Conservation (phyloP, 2,113 vertebrate species). For the Misgurnus mizolepis region DNA sequence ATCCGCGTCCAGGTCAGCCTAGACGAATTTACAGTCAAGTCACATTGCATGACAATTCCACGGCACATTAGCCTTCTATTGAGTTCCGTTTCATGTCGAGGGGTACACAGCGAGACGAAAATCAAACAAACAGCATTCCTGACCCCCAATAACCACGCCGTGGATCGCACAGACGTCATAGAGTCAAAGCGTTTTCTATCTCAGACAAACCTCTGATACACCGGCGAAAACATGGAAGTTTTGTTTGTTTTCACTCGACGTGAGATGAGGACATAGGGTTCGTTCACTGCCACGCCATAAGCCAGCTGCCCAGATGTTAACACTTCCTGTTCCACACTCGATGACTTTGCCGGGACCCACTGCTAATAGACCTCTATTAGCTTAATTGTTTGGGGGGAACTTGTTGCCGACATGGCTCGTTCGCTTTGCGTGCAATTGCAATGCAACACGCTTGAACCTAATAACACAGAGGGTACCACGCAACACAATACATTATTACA, state of each 20-base stretch:
- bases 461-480: not conserved
- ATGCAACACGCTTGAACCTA: not conserved
- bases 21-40: constrained; percentile 47
- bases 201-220: constrained; percentile 39
- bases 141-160: constrained; percentile 46
- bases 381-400: constrained; percentile 10
- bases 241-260: constrained; percentile 59
- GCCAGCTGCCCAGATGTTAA: constrained; percentile 58
- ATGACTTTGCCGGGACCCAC: constrained; percentile 35
- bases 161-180: constrained; percentile 43
- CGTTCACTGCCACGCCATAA: constrained; percentile 53
- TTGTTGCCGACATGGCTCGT: constrained; percentile 1
- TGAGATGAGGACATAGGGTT: constrained; percentile 54
- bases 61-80: constrained; percentile 57
- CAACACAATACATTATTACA: not conserved
- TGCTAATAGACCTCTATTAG: constrained; percentile 38
- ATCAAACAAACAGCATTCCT: constrained; percentile 54
- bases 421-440: constrained; percentile 1
- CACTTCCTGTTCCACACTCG: constrained; percentile 41
- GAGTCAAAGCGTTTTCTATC: constrained; percentile 2
- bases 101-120: constrained; percentile 43
- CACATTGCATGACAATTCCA: constrained; percentile 46
- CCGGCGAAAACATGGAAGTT: constrained; percentile 49
- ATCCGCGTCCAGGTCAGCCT: constrained; percentile 33
- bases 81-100: constrained; percentile 34